Percentiles rank a stretch among this genome's conserved stretches.
Conservation (phyloP, 2,113 vertebrate genomes). For the Halcyon malimbica region DNA sequence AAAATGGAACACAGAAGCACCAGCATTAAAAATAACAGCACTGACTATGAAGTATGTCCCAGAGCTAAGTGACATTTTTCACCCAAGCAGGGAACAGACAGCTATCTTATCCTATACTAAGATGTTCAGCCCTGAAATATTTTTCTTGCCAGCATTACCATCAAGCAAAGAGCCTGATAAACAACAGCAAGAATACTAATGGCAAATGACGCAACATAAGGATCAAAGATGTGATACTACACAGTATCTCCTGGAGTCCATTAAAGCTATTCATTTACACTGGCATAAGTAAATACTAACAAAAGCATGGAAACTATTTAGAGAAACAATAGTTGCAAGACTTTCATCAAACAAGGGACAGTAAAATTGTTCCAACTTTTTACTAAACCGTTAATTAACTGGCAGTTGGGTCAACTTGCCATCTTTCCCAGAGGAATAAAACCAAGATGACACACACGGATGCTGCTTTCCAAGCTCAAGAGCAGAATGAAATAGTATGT, state of each 20-base stretch:
- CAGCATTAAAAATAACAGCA: not conserved
- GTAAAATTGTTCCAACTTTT: not conserved
- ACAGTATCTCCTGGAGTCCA: not conserved
- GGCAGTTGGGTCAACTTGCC: not conserved
- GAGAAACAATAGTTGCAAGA: not conserved
- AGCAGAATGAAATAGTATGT: not conserved
- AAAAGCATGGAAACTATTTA: not conserved
- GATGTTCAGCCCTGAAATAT: not conserved
- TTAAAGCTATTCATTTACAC: not conserved
- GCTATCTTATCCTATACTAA: not conserved
- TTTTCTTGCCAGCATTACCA: not conserved
- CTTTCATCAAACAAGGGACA: not conserved
- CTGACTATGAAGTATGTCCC: not conserved
- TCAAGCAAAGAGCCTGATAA: not conserved
- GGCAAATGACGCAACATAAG: not conserved
- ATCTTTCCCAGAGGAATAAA: not conserved
- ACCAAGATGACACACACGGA: fast-evolving
- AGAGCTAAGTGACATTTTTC: not conserved
- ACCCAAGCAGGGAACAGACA: not conserved
- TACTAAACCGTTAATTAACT: not conserved
- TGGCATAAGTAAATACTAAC: not conserved
- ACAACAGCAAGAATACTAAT: not conserved
- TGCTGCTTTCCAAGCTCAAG: not conserved
- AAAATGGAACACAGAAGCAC: not conserved
- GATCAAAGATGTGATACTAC: not conserved